Evolutionary conservation across 1,140 invertebrate species (phyloP), one percentile per base, ranked within the genome.

Genomic region (Ganaspis sp.): DNA sequence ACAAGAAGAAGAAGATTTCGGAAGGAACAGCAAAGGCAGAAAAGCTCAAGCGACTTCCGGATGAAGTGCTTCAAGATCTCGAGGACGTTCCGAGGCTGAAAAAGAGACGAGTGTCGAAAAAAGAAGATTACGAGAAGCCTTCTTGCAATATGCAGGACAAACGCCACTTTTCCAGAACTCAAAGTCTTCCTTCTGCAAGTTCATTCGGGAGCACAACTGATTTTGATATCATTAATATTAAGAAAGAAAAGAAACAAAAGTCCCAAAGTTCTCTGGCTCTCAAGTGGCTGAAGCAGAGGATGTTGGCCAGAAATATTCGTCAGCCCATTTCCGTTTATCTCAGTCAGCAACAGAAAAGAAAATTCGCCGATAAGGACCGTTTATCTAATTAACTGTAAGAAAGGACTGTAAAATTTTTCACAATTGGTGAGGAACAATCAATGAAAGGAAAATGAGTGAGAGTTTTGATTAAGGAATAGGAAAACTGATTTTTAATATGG

Each of bases 141-240:
- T 26, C 70, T 8, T 40, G 38, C 8, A 15, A 17, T 21, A 11
- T 23, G n/a, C 17, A 42, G 9, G 17, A 42, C 8, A 9, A 2
- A 23, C 38, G 70, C 34, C 19, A 69, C 45, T 4, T 5, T 19
- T 8, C n/a, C 34, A 17, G 29, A 53, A 70, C 2, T 11, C 9
- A 21, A 54, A n/a, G 29, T 29, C 12, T 64, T 4, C 11, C 15
- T 64, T 64, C 58, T 4, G 72, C 74, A 0, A 82, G 78, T 21
- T 21, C 19, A 58, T 76, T 29, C 17, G 82, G 82, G 17, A 81
- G 79, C 19, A 83, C 82, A 0, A 80, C 82, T 11, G 12, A 78
- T 21, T 83, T 83, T 58, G 70, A 81, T 17, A 75, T 83, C 1
- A 72, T 74, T 0, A 42, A 21, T 42, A 54, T 38, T n/a, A 72